These are phyloP conservation scores for Malurus splendens DNA, from an alignment of 2,797 vertebrate species.

Conservation along the genomic window DNA sequence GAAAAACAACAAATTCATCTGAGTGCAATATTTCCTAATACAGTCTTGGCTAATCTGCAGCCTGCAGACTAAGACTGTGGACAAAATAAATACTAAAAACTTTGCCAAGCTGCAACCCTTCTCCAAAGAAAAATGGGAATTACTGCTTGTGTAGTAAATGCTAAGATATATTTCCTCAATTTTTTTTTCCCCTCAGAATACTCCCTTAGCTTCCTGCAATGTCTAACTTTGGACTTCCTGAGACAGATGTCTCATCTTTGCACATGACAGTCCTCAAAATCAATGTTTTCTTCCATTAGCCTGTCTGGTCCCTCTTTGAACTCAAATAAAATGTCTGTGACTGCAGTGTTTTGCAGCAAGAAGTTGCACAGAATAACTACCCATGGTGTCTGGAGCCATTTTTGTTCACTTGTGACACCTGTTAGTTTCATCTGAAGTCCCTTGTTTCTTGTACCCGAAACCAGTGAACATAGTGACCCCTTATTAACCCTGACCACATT, in stretches of 20 bases:
- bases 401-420: not conserved
- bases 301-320: not conserved
- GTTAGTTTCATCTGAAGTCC: slow-evolving; percentile 19
- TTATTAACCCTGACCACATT: not conserved
- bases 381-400: not conserved
- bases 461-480: not conserved
- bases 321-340: not conserved
- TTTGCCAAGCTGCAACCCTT: not conserved
- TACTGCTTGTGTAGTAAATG: not conserved
- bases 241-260: not conserved
- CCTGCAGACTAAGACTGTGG: not conserved
- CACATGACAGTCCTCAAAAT: not conserved
- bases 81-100: not conserved
- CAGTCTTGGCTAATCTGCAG: not conserved
- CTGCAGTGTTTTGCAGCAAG: not conserved
- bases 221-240: not conserved
- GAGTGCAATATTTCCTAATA: not conserved
- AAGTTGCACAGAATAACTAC: not conserved
- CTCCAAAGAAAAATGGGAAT: not conserved
- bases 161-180: not conserved
- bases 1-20: not conserved
- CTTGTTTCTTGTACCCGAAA: not conserved
- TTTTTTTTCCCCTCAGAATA: not conserved
- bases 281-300: not conserved
- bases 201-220: not conserved